Evolutionary conservation across 2,113 vertebrate species (phyloP).

Genomic region (Romanogobio albipinnatus): DNA sequence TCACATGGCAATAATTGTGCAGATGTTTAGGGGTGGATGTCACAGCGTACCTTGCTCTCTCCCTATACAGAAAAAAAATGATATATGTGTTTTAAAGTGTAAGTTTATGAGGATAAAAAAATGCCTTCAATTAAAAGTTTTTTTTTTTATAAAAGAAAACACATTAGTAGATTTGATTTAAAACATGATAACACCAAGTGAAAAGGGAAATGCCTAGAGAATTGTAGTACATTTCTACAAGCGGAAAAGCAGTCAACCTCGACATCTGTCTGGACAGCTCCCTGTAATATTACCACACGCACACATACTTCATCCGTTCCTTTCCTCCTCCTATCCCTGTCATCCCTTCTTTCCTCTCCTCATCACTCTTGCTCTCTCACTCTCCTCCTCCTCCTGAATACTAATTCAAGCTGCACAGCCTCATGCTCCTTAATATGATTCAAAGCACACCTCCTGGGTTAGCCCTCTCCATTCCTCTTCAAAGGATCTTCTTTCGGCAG

Average conservation of each 20-base stretch:
- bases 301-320: background rate
- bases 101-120: background rate
- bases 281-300: conserved; percentile 18
- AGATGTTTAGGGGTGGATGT: background rate
- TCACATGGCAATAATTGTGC: background rate
- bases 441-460: conserved; percentile 44
- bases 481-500: conserved; percentile 28
- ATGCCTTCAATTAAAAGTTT: background rate
- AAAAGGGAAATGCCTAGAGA: background rate
- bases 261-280: conserved; percentile 26
- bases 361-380: conserved; percentile 17
- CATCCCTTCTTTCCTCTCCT: conserved; percentile 19
- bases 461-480: conserved; percentile 35
- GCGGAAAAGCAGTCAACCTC: conserved; percentile 23
- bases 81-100: background rate
- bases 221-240: background rate
- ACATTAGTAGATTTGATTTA: background rate
- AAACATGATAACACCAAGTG: background rate
- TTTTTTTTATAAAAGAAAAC: background rate
- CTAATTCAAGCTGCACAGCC: conserved; percentile 49
- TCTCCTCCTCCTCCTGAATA: conserved; percentile 51
- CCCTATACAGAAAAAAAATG: background rate
- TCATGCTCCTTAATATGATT: conserved; percentile 44
- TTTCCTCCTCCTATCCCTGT: conserved; percentile 12
- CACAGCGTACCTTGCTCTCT: background rate